These are phyloP conservation scores for Protaetia brevitarsis DNA, from an alignment of 1,140 invertebrate species.

Conservation along the genomic window DNA sequence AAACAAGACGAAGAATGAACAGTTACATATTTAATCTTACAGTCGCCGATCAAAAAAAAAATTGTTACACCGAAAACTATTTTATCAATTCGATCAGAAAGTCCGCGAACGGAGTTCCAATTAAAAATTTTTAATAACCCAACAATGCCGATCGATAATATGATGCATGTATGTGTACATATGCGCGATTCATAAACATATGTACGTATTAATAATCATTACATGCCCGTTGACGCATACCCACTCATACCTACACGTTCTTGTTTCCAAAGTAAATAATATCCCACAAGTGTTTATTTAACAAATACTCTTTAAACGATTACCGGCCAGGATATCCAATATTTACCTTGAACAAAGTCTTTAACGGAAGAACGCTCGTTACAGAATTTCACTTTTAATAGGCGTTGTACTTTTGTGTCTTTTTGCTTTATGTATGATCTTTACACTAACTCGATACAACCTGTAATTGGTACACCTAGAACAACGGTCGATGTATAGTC, in stretches of 20 bases:
- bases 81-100: constrained; percentile 18
- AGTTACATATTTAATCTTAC: neutral
- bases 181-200: constrained; percentile 18
- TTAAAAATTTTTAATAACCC: constrained; percentile 14
- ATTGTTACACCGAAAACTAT: neutral
- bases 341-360: constrained; percentile 8
- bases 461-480: no score
- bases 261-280: constrained; percentile 22
- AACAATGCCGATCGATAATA: constrained; percentile 15
- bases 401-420: neutral
- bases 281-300: constrained; percentile 19
- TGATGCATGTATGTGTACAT: neutral
- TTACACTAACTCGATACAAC: no score
- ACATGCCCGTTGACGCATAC: constrained; percentile 21
- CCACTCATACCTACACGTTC: constrained; percentile 23
- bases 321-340: constrained; percentile 9
- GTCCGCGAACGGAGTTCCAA: constrained; percentile 10
- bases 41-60: neutral
- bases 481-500: no score
- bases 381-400: constrained; percentile 15
- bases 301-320: constrained; percentile 21
- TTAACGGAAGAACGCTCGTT: constrained; percentile 5
- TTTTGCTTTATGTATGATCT: no score
- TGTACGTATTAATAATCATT: constrained; percentile 22
- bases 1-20: no score